Evolutionary conservation across 2,113 vertebrate genomes (phyloP), one percentile per base, ranked within the genome.

Genomic region (Butastur rufipennis): DNA sequence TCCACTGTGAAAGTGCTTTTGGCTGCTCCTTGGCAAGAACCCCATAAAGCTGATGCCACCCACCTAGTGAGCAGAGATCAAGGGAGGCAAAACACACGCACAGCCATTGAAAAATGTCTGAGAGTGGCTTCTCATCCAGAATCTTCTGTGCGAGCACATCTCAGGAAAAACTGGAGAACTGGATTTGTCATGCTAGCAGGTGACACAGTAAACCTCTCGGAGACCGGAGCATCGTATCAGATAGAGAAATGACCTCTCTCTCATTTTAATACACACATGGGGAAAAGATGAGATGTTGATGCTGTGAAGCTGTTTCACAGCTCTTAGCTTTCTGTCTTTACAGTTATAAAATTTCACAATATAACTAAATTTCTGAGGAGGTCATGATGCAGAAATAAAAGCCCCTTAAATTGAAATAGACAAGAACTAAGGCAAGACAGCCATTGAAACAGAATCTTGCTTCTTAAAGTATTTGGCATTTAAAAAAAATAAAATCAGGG

Each of bases 401-500:
- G 79, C 88, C 70, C 15, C 79, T 97, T 92, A 94, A 96, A 95
- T 16, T 94, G 94, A 90, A 94, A 52, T 70, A 97, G 95, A 93
- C 75, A 96, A 95, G 55, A 95, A 65, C 77, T 85, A 89, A 93
- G 56, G 36, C 66, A 94, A 95, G 87, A 94, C 62, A 96, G 87
- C 72, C 90, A 87, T 47, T 95, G 96, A 97, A 97, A 97, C 43
- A 87, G 68, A 98, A 95, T 93, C 89, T 95, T 95, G 26, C 79
- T 97, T 96, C 80, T 93, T 95, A 96, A 93, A 96, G 91, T 66
- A 86, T 95, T 36, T 56, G 83, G 31, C 68, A 53, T 88, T 93
- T 26, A 80, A 73, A 90, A 79, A 70, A 42, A 52, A 75, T 9
- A 94, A 83, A 48, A 26, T 55, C 21, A 9, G 53, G 50, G 70